Base-by-base conservation (phyloP, 2,797 vertebrate species). In the Coilia nasus region DNA sequence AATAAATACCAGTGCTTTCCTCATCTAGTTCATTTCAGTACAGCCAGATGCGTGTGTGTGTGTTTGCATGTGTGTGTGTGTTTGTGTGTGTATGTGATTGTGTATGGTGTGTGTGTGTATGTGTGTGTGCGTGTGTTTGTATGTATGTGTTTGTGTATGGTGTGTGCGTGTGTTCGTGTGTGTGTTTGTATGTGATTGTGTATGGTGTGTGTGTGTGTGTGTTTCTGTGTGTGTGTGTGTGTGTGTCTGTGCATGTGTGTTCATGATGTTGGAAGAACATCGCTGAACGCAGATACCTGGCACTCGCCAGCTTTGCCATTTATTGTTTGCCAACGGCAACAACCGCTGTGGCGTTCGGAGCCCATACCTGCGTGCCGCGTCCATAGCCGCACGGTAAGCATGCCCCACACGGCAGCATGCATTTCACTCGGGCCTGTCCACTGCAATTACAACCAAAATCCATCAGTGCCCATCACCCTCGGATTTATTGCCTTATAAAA, bases 401-500 rank as follows among this genome's bases (percentile, higher is more conserved):
- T 86, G 86, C 85, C 82, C 67, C 54, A 71, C 47, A 82, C 82
- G 83, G 59, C 64, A 50, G 78, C 44, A 46, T 7, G 23, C 86
- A 75, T 81, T 83, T 83, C 67, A 75, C 87, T 81, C 56, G 46
- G 59, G 21, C 64, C 82, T 88, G 85, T 90, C 87, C 88, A 89
- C 85, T 91, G 46, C 81, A 84, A 88, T 88, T 86, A 83, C 64
- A 91, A 89, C 89, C 88, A 88, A 88, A 91, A 91, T 85, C 62
- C 90, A 94, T 93, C 90, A 90, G 88, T 91, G 92, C 90, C 89
- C 90, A 91, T 87, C 90, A 90, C 88, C 84, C 84, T 89, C 91
- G 90, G 92, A 93, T 94, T 95, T 95, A 94, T 96, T 96, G 95
- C 96, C 94, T 96, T 96, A 94, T 93, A 93, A 95, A 95, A 94